A percentile compares a stretch with the other conserved stretches of the same genome.
Evolutionary conservation across 1,140 invertebrate genomes (phyloP).

Genomic region (Neodiprion pinetum): DNA sequence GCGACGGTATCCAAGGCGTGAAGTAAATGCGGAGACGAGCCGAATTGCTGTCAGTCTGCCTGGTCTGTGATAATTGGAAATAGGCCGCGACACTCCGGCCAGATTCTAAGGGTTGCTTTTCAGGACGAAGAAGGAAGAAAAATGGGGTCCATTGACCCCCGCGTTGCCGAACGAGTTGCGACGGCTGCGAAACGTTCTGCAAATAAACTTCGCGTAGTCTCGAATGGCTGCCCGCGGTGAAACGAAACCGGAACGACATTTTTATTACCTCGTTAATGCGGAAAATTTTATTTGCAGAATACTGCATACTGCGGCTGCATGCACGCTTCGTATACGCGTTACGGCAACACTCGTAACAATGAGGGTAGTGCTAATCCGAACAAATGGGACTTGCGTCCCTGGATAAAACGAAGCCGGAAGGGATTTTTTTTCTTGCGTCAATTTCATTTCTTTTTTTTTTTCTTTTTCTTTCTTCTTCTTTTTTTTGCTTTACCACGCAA

Average conservation of each 20-base stretch:
- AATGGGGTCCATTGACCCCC: too few species aligned
- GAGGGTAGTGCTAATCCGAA: neutral
- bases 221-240: neutral
- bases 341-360: neutral
- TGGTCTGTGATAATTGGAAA: too few species aligned
- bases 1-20: too few species aligned
- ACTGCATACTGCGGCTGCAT: neutral
- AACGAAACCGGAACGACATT: neutral
- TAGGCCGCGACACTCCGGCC: too few species aligned
- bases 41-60: too few species aligned
- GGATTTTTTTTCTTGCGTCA: neutral
- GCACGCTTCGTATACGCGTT: neutral
- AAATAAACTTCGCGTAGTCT: neutral
- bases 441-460: neutral
- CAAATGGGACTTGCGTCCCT: too few species aligned
- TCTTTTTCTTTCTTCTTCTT: neutral
- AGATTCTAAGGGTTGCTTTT: too few species aligned
- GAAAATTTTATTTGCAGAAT: neutral
- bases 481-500: neutral
- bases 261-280: neutral
- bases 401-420: too few species aligned
- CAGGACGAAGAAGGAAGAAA: too few species aligned
- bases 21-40: too few species aligned
- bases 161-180: neutral
- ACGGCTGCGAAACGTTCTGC: neutral